Conservation (phyloP, 2,113 vertebrate genomes). For the Menidia beryllina region DNA sequence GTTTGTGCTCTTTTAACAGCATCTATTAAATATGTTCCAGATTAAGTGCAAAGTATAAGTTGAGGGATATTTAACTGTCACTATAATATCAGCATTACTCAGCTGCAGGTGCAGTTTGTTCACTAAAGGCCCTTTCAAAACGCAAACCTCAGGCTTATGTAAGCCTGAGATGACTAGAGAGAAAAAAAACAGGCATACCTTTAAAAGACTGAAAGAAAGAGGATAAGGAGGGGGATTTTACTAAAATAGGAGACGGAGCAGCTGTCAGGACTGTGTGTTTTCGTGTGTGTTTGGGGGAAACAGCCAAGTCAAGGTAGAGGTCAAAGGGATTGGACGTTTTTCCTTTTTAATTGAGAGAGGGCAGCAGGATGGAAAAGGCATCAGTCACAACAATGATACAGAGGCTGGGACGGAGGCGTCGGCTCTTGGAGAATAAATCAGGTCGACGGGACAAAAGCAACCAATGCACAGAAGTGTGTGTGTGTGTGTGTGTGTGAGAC, state of each 20-base stretch:
- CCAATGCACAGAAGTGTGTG: too few relatives aligned
- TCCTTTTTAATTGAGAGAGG: conserved; percentile 72
- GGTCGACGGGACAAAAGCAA: conserved; percentile 38
- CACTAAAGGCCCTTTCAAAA: conserved; percentile 29
- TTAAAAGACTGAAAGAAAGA: conserved; percentile 66
- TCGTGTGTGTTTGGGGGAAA: conserved; percentile 79
- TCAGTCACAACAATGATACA: conserved; percentile 71
- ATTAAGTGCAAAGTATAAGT: conserved; percentile 22
- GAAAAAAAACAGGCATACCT: conserved; percentile 59
- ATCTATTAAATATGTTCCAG: conserved; percentile 2
- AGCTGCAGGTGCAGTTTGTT: conserved; percentile 34
- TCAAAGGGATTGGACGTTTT: conserved; percentile 65
- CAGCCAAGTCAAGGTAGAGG: conserved; percentile 71
- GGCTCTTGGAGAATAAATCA: background rate
- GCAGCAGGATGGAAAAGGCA: conserved; percentile 73
- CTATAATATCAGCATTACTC: conserved; percentile 29
- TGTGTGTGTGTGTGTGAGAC: conserved; percentile 21
- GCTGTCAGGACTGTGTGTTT: conserved; percentile 55
- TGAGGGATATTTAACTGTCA: conserved; percentile 34
- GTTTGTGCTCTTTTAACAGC: conserved; percentile 25
- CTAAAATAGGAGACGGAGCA: conserved; percentile 79
- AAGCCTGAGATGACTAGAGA: conserved; percentile 42
- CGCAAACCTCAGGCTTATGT: conserved; percentile 21
- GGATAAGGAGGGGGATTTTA: conserved; percentile 63
- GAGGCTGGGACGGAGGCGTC: conserved; percentile 25